phyloP scores from a whole-genome alignment of 2,113 vertebrate species.

The Prietella phreatophila region DNA sequence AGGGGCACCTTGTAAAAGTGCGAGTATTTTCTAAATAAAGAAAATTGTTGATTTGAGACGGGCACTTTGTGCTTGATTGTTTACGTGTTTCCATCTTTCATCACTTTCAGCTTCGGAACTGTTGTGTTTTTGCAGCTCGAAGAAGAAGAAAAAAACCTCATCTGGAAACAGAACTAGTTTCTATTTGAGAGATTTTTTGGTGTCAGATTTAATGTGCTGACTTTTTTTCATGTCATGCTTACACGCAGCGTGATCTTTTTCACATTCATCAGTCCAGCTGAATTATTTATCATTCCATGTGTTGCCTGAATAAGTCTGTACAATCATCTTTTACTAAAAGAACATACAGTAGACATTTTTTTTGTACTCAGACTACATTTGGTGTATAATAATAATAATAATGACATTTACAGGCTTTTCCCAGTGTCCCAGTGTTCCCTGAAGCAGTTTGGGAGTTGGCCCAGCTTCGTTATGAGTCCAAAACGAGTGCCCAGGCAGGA shows the following conservation, averaged over 20 bases:
- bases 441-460: background rate
- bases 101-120: background rate
- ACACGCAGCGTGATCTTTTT: constrained; percentile 12
- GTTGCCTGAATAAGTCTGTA: constrained; percentile 6
- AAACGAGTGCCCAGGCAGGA: background rate
- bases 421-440: background rate
- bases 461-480: background rate
- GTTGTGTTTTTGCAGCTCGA: background rate
- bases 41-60: background rate
- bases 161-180: background rate
- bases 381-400: background rate
- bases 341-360: background rate
- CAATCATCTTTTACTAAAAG: background rate
- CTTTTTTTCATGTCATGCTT: constrained; percentile 2
- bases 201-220: background rate
- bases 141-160: too few relatives aligned
- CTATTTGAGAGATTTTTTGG: background rate
- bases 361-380: background rate
- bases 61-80: background rate
- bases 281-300: constrained; percentile 33
- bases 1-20: background rate
- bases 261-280: background rate
- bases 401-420: background rate
- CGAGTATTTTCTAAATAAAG: background rate
- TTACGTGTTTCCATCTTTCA: background rate